Base-by-base conservation (phyloP, 1,140 invertebrate species). In the Drosophila jambulina region DNA sequence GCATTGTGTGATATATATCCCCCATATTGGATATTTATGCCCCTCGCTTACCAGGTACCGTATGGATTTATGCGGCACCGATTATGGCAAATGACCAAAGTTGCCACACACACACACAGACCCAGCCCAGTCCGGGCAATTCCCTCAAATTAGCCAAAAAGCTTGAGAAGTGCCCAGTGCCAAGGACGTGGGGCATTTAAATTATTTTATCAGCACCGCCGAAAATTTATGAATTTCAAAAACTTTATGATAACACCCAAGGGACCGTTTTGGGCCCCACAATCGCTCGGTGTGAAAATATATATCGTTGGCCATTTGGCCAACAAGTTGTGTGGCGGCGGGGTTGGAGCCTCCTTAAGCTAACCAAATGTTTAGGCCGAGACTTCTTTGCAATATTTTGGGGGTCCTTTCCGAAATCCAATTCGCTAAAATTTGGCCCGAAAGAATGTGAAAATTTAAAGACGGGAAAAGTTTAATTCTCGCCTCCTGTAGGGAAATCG, bases 1-100 rank as follows among this genome's bases (percentile, higher is more conserved):
- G 80, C 38, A 49, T 42, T 60, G 38, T 63, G 45, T 60, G 70
- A 87, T 87, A 83, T 80, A 86, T 86, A 56, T 76, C 48, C 63
- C 83, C 63, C 70, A 87, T 86, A 82, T 77, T 58, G 56, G 64
- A 83, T 87, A 86, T 86, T 87, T 88, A 86, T 87, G 81, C 62
- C 65, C 75, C 68, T 67, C 60, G 60, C 58, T 58, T 82, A 75
- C 56, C 68, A 70, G 67, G 61, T 67, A 56, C 15, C 38, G 54
- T 67, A 75, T 75, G 49, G 84, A 80, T 80, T 88, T 80, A 80
- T 83, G 62, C 64, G 42, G 40, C 54, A 48, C 45, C 61, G 82
- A 83, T 83, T 84, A 84, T 84, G 71, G 70, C 51, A 78, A 75
- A 82, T 67, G 64, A 45, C 46, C 61, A 80, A 83, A 80, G 46